A percentile compares a stretch with the other conserved stretches of the same genome.
Conservation (phyloP, 2,113 vertebrate species). For the Ceyx margarethae region DNA sequence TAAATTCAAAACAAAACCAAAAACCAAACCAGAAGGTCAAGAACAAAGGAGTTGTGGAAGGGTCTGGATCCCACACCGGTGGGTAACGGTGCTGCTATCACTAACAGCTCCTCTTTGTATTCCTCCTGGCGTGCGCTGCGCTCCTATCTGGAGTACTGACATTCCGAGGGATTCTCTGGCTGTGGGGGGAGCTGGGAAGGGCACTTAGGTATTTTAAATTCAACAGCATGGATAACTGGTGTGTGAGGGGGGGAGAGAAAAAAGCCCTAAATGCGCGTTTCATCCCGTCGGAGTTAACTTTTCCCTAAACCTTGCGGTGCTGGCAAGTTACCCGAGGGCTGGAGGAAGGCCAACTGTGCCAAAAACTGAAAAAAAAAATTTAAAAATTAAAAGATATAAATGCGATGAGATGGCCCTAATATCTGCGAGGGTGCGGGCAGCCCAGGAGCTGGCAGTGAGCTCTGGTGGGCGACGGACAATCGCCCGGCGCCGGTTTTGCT, state of each 20-base stretch:
- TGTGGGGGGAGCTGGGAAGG: background rate
- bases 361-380: background rate
- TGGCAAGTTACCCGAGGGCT: slow-evolving; percentile 18
- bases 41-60: slow-evolving; percentile 55
- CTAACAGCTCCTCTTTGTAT: slow-evolving; percentile 10
- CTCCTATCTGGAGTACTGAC: background rate
- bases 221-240: background rate
- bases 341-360: slow-evolving; percentile 13
- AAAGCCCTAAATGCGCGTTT: background rate
- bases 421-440: background rate
- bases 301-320: background rate
- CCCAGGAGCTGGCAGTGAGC: background rate
- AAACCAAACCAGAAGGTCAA: background rate
- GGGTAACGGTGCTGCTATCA: background rate
- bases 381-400: too few species aligned
- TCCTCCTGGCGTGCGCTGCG: background rate
- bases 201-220: background rate
- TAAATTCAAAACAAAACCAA: background rate
- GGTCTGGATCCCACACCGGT: slow-evolving; percentile 29
- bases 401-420: background rate
- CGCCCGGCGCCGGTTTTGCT: accelerated
- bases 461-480: accelerated
- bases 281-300: background rate
- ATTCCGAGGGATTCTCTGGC: background rate
- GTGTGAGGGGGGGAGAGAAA: accelerated